Evolutionary conservation across 2,797 vertebrate species (phyloP).

Genomic region (Melanotaenia parkinsoni): DNA sequence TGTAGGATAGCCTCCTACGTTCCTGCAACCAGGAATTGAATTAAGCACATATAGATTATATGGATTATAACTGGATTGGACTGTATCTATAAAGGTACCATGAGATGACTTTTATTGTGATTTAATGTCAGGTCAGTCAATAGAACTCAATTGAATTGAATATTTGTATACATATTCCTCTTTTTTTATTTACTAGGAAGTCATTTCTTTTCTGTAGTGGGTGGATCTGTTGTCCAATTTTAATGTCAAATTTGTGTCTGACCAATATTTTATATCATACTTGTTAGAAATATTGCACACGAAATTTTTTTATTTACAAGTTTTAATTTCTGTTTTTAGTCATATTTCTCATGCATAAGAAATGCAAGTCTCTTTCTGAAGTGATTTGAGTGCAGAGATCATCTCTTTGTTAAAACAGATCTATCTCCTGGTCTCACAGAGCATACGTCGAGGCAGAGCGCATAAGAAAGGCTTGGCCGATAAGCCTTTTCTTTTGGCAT

Average conservation of each 20-base stretch:
- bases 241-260: background rate
- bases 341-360: background rate
- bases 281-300: background rate
- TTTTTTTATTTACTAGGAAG: background rate
- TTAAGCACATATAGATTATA: no score
- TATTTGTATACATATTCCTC: background rate
- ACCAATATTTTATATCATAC: no score
- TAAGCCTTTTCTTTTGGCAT: slow-evolving; percentile 65
- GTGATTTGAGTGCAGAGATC: background rate
- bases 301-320: background rate
- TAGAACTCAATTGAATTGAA: no score
- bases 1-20: no score
- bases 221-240: background rate
- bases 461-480: slow-evolving; percentile 49
- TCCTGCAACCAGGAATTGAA: no score
- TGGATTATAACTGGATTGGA: no score
- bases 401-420: slow-evolving; percentile 23
- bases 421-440: slow-evolving; percentile 9
- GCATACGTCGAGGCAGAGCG: slow-evolving; percentile 39
- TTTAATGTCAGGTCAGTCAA: no score
- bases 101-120: no score
- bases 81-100: no score
- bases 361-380: background rate
- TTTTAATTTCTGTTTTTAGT: background rate
- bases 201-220: background rate